These are phyloP conservation scores for Latrodectus elegans DNA, from an alignment of 2,888 invertebrate species.

Conservation along the genomic window DNA sequence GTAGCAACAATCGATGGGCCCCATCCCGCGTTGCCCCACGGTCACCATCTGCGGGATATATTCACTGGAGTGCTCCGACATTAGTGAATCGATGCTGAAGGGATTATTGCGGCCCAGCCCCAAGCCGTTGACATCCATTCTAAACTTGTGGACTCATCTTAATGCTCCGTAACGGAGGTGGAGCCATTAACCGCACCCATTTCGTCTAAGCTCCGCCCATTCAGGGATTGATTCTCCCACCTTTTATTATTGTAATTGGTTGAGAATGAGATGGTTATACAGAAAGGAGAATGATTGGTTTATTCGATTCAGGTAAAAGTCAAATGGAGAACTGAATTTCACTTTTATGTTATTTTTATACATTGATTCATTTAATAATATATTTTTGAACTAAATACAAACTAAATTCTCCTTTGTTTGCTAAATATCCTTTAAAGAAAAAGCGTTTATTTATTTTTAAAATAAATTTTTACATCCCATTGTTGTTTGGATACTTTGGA, in stretches of 20 bases:
- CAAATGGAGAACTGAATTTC: too few relatives aligned
- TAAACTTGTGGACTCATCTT: slow-evolving; percentile 11
- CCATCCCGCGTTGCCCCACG: slow-evolving; percentile 41
- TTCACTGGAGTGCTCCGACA: slow-evolving; percentile 57
- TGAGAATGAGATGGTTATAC: neutral
- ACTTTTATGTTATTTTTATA: too few relatives aligned
- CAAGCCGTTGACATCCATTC: slow-evolving; percentile 64
- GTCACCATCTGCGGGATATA: slow-evolving; percentile 59
- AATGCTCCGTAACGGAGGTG: slow-evolving; percentile 11
- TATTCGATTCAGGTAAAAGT: slow-evolving; percentile 30
- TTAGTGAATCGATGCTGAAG: slow-evolving; percentile 63
- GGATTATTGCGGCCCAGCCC: slow-evolving; percentile 48
- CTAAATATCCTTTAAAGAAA: too few relatives aligned
- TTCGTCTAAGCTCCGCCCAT: neutral
- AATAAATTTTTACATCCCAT: too few relatives aligned
- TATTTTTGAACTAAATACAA: too few relatives aligned
- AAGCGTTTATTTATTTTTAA: too few relatives aligned
- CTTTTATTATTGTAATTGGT: slow-evolving; percentile 32
- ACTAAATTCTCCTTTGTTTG: too few relatives aligned
- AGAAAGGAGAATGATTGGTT: slow-evolving; percentile 10
- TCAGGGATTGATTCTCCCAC: neutral
- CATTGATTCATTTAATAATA: too few relatives aligned
- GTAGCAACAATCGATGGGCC: slow-evolving; percentile 57
- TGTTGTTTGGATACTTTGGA: too few relatives aligned
- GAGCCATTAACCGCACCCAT: slow-evolving; percentile 20